A percentile compares a stretch with the other conserved stretches of the same genome.
phyloP scores from a whole-genome alignment of 2,113 vertebrate species.

The Pandion haliaetus region DNA sequence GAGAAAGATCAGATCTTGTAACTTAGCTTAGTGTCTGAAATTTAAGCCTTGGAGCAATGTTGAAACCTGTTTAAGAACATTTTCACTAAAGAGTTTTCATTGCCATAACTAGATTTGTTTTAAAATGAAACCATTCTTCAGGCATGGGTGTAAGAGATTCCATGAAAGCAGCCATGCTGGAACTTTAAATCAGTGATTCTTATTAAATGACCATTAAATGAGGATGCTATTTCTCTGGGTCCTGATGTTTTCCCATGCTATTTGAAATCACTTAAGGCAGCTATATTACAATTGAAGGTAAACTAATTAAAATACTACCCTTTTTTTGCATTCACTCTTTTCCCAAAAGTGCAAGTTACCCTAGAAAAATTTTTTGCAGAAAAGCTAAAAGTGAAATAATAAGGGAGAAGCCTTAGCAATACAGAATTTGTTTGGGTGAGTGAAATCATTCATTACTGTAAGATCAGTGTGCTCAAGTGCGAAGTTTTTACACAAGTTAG shows the following conservation, averaged over 20 bases:
- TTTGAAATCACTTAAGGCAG: background rate
- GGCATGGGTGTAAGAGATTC: background rate
- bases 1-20: constrained; percentile 4
- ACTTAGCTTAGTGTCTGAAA: background rate
- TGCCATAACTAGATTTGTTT: background rate
- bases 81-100: constrained; percentile 10
- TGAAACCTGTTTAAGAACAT: constrained; percentile 11
- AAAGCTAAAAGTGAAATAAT: background rate
- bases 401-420: background rate
- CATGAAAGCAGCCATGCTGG: background rate
- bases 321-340: background rate
- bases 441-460: background rate
- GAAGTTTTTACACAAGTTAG: background rate
- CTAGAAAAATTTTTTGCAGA: background rate
- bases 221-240: background rate
- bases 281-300: background rate
- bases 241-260: background rate
- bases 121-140: background rate
- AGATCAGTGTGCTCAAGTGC: background rate
- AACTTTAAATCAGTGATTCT: background rate
- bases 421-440: background rate
- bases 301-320: background rate
- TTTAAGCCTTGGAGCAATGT: background rate
- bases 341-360: background rate
- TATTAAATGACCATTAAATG: background rate